These are phyloP conservation scores for Synanthedon formicaeformis DNA, from an alignment of 2,888 invertebrate genomes.

Conservation along the genomic window DNA sequence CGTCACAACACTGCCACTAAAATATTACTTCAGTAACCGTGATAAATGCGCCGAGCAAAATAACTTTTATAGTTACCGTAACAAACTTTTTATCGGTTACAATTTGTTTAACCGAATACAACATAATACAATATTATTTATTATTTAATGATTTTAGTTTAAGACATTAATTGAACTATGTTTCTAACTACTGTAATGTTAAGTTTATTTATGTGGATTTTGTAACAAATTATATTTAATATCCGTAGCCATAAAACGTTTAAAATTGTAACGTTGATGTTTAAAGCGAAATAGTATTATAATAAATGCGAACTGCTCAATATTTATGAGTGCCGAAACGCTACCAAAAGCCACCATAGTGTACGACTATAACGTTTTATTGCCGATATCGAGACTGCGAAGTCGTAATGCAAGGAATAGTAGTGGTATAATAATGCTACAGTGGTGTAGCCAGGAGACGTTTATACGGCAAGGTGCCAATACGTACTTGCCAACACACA, in stretches of 20 bases:
- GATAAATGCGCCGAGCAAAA: conserved; percentile 45
- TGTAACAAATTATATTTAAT: no score
- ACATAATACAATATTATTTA: conserved; percentile 19
- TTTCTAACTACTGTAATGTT: no score
- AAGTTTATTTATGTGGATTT: no score
- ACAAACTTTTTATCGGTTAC: conserved; percentile 31
- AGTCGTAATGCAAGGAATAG: conserved; percentile 40
- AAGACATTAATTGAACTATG: no score
- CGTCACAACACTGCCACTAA: conserved; percentile 54
- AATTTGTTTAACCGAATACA: conserved; percentile 18
- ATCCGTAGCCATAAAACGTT: no score
- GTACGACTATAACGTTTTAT: conserved; percentile 56
- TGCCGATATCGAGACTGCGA: conserved; percentile 37
- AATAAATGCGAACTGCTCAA: background rate
- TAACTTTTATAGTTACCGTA: conserved; percentile 35
- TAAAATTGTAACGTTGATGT: background rate
- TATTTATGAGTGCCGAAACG: conserved; percentile 49
- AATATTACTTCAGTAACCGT: conserved; percentile 48
- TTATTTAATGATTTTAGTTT: no score
- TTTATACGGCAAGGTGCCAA: conserved; percentile 44
- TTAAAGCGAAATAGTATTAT: background rate
- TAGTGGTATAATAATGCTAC: conserved; percentile 34
- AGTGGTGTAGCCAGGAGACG: conserved; percentile 25
- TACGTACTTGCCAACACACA: conserved; percentile 26
- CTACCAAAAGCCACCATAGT: conserved; percentile 35